Conservation (phyloP, 2,113 vertebrate genomes). For the Scalopus aquaticus region DNA sequence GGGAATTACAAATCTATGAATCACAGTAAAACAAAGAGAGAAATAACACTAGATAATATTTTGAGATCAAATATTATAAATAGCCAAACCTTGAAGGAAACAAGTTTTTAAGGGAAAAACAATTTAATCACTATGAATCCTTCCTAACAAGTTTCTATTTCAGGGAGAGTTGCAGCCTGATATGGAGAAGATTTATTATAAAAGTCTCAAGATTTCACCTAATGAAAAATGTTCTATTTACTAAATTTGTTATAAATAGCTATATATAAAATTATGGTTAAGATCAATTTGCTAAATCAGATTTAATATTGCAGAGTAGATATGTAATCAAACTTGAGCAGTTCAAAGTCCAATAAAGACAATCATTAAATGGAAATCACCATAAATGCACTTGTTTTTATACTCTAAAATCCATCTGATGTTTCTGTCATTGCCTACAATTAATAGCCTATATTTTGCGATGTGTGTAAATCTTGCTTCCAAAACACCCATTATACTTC, state of each 20-base stretch:
- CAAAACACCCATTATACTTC: conserved; percentile 13
- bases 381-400: conserved; percentile 40
- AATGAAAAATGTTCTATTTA: not conserved
- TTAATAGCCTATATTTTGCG: conserved; percentile 19
- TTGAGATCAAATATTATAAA: conserved; percentile 38
- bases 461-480: not conserved
- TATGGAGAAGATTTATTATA: conserved; percentile 12
- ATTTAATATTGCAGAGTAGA: not conserved
- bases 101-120: not conserved
- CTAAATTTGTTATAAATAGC: not conserved
- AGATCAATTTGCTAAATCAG: not conserved
- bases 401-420: conserved; percentile 15
- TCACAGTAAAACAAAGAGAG: not conserved
- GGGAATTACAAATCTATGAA: not conserved
- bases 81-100: not conserved
- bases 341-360: not conserved
- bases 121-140: not conserved
- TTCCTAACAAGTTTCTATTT: not conserved
- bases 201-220: not conserved
- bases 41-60: not conserved
- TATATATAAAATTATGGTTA: not conserved
- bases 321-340: not conserved
- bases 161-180: not conserved
- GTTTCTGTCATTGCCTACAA: not conserved
- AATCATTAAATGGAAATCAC: conserved; percentile 23